These are phyloP conservation scores for Propithecus perrieri DNA, from an alignment of 2,797 vertebrate genomes.

Conservation along the genomic window DNA sequence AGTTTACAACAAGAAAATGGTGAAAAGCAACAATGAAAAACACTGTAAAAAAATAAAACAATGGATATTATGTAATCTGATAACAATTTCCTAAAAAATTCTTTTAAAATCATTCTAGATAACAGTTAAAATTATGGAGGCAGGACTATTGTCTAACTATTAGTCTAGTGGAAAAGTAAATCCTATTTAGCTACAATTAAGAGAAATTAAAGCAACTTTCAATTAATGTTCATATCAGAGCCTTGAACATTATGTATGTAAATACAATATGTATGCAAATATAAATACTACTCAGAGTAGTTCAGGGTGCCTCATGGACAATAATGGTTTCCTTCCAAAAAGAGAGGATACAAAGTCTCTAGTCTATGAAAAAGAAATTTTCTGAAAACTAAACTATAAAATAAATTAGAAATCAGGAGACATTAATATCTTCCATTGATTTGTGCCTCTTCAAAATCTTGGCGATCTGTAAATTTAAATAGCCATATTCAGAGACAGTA, in stretches of 20 bases:
- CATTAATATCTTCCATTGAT: not conserved
- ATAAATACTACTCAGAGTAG: not conserved
- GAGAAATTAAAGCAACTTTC: constrained; percentile 15
- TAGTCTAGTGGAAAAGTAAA: not conserved
- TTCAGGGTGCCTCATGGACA: not conserved
- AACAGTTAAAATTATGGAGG: constrained; percentile 17
- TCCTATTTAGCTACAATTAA: not conserved
- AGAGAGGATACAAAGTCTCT: not conserved
- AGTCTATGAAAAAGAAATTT: not conserved
- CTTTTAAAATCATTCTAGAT: constrained; percentile 32
- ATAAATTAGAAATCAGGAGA: constrained; percentile 35
- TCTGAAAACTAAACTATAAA: constrained; percentile 51
- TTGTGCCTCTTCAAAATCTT: constrained; percentile 10
- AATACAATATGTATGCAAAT: not conserved
- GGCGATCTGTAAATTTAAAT: not conserved
- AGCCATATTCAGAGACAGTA: not conserved
- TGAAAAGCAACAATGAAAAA: constrained; percentile 32
- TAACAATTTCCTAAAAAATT: constrained; percentile 29
- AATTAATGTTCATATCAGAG: not conserved
- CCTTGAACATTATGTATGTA: not conserved
- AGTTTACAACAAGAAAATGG: constrained; percentile 23
- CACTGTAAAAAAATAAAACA: constrained; percentile 2
- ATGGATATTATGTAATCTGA: not conserved
- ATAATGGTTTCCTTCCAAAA: not conserved
- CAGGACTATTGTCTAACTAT: not conserved